phyloP scores from a whole-genome alignment of 2,113 vertebrate species.

The Rhizomys pruinosus region DNA sequence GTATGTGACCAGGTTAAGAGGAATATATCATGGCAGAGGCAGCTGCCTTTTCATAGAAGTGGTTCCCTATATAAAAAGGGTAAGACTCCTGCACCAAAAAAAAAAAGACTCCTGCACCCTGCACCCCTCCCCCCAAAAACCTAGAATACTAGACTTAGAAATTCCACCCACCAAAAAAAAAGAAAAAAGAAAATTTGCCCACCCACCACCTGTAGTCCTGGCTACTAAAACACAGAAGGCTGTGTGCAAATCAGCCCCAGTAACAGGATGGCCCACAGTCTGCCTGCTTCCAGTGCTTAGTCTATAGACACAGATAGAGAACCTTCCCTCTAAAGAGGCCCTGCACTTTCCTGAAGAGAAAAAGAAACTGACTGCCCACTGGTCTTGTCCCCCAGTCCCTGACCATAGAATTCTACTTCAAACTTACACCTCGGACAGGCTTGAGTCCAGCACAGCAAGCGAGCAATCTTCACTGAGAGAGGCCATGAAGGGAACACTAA shows the following conservation, averaged over 20 bases:
- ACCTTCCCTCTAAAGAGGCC: neutral
- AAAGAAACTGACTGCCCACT: neutral
- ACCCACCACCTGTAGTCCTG: neutral
- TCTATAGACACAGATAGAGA: neutral
- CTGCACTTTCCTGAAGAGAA: neutral
- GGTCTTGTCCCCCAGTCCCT: neutral
- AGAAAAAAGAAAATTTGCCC: no score
- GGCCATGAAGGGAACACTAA: constrained; percentile 91
- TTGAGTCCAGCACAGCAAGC: constrained; percentile 90
- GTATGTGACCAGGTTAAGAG: neutral
- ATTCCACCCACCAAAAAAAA: no score
- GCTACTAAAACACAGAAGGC: neutral
- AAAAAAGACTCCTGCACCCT: no score
- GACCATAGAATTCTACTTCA: neutral
- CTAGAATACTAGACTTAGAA: neutral
- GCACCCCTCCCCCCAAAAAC: no score
- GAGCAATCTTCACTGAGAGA: constrained; percentile 96
- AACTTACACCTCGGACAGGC: constrained; percentile 94
- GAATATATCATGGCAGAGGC: neutral
- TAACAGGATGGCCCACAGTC: neutral
- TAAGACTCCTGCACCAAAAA: no score
- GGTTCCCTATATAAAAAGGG: neutral
- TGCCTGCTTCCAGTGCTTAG: neutral
- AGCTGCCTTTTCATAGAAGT: neutral
- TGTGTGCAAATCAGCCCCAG: neutral